A percentile compares a stretch with the other conserved stretches of the same genome.
Conservation (phyloP, 2,797 vertebrate species). For the Liparis tanakae region DNA sequence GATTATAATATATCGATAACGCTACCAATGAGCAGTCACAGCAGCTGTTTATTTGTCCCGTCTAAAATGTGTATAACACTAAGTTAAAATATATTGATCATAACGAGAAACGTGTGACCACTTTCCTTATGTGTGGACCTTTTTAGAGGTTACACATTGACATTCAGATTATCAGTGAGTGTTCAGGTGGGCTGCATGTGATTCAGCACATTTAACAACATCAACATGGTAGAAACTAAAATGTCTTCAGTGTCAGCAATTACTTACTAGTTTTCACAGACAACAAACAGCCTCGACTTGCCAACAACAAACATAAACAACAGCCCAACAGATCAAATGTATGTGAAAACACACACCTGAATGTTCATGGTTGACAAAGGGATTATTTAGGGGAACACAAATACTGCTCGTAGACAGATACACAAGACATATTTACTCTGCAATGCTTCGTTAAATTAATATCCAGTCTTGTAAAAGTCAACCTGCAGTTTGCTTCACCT, state of each 20-base stretch:
- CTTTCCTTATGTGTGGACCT: neutral
- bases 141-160: neutral
- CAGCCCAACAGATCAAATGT: neutral
- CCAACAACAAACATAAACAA: neutral
- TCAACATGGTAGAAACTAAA: neutral
- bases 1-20: too few species aligned
- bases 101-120: neutral
- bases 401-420: neutral
- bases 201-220: slow-evolving; percentile 39
- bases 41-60: neutral
- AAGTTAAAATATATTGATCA: neutral
- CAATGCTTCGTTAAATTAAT: slow-evolving; percentile 5
- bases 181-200: slow-evolving; percentile 5
- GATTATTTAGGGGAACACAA: neutral
- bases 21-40: neutral
- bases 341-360: neutral
- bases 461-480: slow-evolving; percentile 21
- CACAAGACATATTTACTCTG: neutral
- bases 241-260: neutral
- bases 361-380: neutral
- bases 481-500: slow-evolving; percentile 17
- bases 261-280: neutral
- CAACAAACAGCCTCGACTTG: neutral
- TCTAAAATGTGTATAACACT: neutral
- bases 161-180: neutral